Base-by-base conservation (phyloP, 2,113 vertebrate species). In the Capreolus pygargus region DNA sequence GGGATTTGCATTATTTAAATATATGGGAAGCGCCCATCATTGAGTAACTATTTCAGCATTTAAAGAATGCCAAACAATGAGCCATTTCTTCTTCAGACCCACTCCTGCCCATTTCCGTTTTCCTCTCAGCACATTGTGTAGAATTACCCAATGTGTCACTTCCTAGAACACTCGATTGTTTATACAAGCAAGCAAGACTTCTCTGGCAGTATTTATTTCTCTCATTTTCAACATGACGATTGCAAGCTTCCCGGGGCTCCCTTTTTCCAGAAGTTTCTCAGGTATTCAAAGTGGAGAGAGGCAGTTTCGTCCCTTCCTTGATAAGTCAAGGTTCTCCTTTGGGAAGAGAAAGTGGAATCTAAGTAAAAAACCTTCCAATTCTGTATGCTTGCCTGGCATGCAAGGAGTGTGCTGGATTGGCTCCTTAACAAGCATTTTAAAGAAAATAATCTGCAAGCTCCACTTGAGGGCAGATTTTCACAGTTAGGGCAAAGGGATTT, bases 121-220 rank as follows among this genome's bases (percentile, higher is more conserved):
- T 95, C 95, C 95, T 97, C 47, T 87, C 82, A 50, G 91, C 86
- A 92, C 96, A 87, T 85, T 92, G 96, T 93, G 95, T 90, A 93
- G 91, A 97, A 96, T 94, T 95, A 94, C 83, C 89, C 43, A 39
- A 87, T 27, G 64, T 97, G 91, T 95, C 89, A 97, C 94, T 98
- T 97, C 96, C 97, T 95, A 97, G 96, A 97, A 96, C 89, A 74
- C 47, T 64, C 1, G 57, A 86, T 89, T 97, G 96, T 97, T 97
- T 94, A 85, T 57, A 89, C 67, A 89, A 96, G 96, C 95, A 94
- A 91, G 91, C 82, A 91, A 91, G 92, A 90, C 79, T 96, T 92
- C 83, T 95, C 78, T 50, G 85, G 57, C 52, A 21, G 61, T 84
- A 17, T 95, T 97, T 96, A 64, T 84, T 95, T 93, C 96, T 96